Conservation (phyloP, 2,797 vertebrate species). For the Phataginus tricuspis region DNA sequence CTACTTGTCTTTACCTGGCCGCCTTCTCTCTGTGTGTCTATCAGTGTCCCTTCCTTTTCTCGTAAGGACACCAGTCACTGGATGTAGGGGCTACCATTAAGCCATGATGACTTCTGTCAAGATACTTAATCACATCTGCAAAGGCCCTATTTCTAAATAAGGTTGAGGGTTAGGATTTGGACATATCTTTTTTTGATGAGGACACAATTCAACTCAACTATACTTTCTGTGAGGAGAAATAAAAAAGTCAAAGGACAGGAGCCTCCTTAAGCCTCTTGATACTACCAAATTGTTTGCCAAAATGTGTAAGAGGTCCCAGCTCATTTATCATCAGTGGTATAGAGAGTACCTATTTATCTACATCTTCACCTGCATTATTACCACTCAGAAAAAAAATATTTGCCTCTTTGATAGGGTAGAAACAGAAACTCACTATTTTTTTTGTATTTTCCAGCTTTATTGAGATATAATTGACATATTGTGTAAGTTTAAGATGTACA, state of each 20-base stretch:
- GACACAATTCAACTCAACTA: neutral
- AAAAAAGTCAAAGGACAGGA: neutral
- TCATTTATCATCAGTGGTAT: neutral
- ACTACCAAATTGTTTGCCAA: neutral
- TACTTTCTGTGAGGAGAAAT: neutral
- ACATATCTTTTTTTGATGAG: neutral
- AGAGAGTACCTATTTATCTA: neutral
- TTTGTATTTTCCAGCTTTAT: no score
- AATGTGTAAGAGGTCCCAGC: neutral
- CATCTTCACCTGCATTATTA: neutral
- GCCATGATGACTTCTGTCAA: neutral
- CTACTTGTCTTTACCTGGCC: neutral
- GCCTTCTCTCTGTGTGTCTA: neutral
- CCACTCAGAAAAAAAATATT: neutral
- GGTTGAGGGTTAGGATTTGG: neutral
- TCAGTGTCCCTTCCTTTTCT: neutral
- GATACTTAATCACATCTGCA: neutral
- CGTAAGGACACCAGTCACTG: neutral
- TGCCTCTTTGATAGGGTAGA: neutral
- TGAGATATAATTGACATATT: no score
- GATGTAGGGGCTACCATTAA: neutral
- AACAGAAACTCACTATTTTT: constrained; percentile 6
- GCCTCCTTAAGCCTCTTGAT: neutral
- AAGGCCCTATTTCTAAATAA: neutral
- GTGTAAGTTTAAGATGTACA: no score